Conservation (phyloP, 2,888 invertebrate genomes). For the Spilarctia lutea region DNA sequence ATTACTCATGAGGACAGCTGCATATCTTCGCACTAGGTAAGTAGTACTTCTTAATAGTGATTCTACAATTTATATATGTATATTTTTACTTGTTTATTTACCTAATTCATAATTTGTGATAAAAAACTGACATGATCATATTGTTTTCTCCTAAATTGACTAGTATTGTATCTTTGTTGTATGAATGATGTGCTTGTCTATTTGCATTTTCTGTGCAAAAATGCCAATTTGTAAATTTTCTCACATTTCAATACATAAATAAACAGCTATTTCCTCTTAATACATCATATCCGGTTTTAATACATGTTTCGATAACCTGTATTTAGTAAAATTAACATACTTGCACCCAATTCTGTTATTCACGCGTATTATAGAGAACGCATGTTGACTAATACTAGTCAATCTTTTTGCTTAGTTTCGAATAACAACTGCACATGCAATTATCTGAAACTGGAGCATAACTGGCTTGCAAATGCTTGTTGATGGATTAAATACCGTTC, state of each 20-base stretch:
- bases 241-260: conserved; percentile 29
- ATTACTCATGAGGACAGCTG: conserved; percentile 25
- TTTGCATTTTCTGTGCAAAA: not conserved
- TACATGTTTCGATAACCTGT: not conserved
- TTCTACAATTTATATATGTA: conserved; percentile 22
- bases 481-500: conserved; percentile 58
- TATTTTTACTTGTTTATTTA: not conserved
- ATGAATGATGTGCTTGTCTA: not conserved
- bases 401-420: conserved; percentile 65
- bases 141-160: not conserved
- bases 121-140: not conserved
- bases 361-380: conserved; percentile 69
- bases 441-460: conserved; percentile 76
- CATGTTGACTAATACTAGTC: conserved; percentile 63
- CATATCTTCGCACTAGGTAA: conserved; percentile 38
- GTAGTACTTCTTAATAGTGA: conserved; percentile 41
- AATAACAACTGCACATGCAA: conserved; percentile 76
- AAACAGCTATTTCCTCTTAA: conserved; percentile 40
- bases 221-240: not conserved
- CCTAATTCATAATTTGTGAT: not conserved
- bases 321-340: not conserved
- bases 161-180: not conserved
- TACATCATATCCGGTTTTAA: conserved; percentile 28
- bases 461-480: conserved; percentile 65
- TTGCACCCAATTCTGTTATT: conserved; percentile 57